These are phyloP conservation scores for Siphlonurus alternatus DNA, from an alignment of 2,888 invertebrate genomes.

Conservation along the genomic window DNA sequence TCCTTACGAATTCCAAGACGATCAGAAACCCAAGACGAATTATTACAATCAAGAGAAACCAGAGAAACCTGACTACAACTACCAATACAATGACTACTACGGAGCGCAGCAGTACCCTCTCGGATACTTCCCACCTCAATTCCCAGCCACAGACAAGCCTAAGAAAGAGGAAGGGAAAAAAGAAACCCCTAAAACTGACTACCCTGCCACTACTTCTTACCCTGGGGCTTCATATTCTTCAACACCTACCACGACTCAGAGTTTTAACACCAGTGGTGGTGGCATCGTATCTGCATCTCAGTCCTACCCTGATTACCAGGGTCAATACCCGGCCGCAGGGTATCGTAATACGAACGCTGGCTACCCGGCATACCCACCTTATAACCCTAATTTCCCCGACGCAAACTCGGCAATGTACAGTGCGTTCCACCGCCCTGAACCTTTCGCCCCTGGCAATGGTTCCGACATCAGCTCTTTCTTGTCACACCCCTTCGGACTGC, in stretches of 20 bases:
- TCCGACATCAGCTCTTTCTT: neutral
- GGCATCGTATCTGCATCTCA: neutral
- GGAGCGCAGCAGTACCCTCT: too few relatives aligned
- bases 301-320: neutral
- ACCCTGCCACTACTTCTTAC: neutral
- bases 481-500: neutral
- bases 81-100: too few relatives aligned
- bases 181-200: neutral
- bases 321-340: neutral
- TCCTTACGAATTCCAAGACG: too few relatives aligned
- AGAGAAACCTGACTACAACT: too few relatives aligned
- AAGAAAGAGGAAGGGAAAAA: neutral
- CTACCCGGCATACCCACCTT: neutral
- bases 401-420: slow-evolving; percentile 11
- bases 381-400: neutral
- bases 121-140: too few relatives aligned
- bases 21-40: too few relatives aligned
- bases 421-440: slow-evolving; percentile 16
- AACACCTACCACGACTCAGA: neutral
- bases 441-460: neutral
- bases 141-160: too few relatives aligned
- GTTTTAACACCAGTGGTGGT: neutral
- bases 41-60: too few relatives aligned
- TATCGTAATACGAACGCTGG: neutral
- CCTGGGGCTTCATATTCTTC: neutral